Evolutionary conservation across 2,888 invertebrate genomes (phyloP), one percentile per base, ranked within the genome.

Genomic region (Drosophila kuntzei): DNA sequence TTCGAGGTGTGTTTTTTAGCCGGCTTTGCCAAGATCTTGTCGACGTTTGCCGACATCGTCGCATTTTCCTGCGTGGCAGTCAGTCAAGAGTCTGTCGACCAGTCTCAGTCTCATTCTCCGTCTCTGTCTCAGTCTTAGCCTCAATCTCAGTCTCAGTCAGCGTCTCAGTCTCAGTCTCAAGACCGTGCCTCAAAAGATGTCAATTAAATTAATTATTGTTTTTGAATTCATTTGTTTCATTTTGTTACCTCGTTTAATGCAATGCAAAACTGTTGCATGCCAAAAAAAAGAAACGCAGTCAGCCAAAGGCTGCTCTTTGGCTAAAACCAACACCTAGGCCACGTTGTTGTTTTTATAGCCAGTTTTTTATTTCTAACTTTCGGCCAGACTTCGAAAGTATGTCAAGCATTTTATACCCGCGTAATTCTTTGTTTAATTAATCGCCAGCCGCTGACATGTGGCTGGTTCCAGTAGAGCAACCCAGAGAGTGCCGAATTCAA

Each of bases 121-220:
- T 18, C 16, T 46, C 25, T 12, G 16, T 36, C 57, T 54, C 43
- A 51, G 49, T 71, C 71, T 49, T 55, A 57, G 64, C 14, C 73
- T 49, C 59, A 67, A 58, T 73, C 84, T 41, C n/a, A 9, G 37
- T 51, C n/a, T 41, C 34, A 39, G 44, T 27, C 39, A 22, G 9
- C 25, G 65, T 55, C 55, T 63, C 27, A 27, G 27, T 27, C 27
- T 57, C n/a, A 62, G 62, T 32, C 69, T 50, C 62, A 69, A 61
- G 69, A 84, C 89, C 89, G 72, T 67, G 75, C 90, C 90, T 80
- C 83, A 79, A 89, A 90, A 89, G 68, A 87, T 90, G 91, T 91
- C 90, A 90, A 91, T 91, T 91, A 90, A 90, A 91, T 90, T 90
- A 90, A 90, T 91, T 90, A 91, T 90, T 85, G 80, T 71, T 73